These are phyloP conservation scores for Dendrocincla tyrannina DNA, from an alignment of 2,797 vertebrate species.

Conservation along the genomic window DNA sequence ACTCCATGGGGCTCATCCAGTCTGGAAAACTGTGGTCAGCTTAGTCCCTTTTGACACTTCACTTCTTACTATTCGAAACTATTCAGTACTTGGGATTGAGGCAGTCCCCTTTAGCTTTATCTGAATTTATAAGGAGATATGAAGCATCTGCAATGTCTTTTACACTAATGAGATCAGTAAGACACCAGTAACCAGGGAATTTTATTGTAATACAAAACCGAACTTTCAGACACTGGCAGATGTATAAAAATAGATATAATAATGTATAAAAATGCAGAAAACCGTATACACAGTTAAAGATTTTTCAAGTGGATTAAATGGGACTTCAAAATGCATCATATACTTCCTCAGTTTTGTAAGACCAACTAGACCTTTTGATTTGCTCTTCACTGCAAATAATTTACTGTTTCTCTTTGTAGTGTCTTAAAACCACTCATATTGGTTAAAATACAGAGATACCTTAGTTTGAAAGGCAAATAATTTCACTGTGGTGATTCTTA, in stretches of 20 bases:
- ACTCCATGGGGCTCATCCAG: not conserved
- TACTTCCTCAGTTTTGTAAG: not conserved
- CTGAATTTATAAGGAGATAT: not conserved
- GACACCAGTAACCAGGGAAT: not conserved
- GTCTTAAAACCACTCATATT: not conserved
- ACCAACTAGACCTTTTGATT: not conserved
- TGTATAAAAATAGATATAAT: not conserved
- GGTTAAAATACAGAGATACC: not conserved
- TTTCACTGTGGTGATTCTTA: not conserved
- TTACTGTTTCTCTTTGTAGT: not conserved
- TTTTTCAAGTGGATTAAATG: not conserved
- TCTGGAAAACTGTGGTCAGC: not conserved
- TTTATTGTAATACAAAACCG: not conserved
- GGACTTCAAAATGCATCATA: not conserved
- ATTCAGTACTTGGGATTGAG: not conserved
- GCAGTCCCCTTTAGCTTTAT: not conserved
- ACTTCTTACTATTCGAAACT: not conserved
- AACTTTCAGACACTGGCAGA: not conserved
- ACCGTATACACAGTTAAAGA: accelerated
- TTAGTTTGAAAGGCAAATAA: not conserved
- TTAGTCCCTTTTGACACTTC: not conserved
- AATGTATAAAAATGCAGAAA: not conserved
- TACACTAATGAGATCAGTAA: not conserved
- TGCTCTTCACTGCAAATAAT: not conserved
- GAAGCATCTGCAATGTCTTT: not conserved